Base-by-base conservation (phyloP, 2,113 vertebrate genomes). In the Dryoscopus gambensis region DNA sequence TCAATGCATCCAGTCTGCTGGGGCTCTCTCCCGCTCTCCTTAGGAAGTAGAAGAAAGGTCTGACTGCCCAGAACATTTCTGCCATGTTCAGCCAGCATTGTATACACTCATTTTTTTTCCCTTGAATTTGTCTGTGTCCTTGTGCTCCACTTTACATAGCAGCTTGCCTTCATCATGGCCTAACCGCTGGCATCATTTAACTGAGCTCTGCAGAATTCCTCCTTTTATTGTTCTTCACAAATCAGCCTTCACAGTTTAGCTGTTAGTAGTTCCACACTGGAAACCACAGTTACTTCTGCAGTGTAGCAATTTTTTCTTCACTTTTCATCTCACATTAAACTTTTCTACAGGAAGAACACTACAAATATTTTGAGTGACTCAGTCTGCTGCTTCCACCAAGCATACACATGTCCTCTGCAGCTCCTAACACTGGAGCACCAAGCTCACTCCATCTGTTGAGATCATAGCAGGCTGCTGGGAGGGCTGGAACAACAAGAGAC, bases 341-440 rank as follows among this genome's bases (percentile, higher is more conserved):
- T 96, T 93, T 87, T 53, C 74, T 83, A 67, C 33, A 44, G 55
- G 52, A 89, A 68, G 67, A 85, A 42, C 40, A 52, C 46, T 68
- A 90, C 77, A 90, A 87, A 88, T 74, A 83, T 89, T 96, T 96
- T 80, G 50, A 91, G 42, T 76, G 55, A 89, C 50, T 93, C 52
- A 49, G 81, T 77, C 75, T 80, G 53, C 57, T 77, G 67, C 75
- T 95, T 87, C 84, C 35, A 89, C 37, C 87, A 79, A 91, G 74
- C 35, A 47, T 37, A 52, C 44, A 31, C 89, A 47, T 55, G 84
- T 93, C 84, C 67, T 95, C 75, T 90, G 67, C 65, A 91, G 63
- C 70, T 89, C 42, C 78, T 91, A 57, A 44, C 47, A 22, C 84
- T 39, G 81, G 63, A 95, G 63, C 46, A 76, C 55, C 71, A 84